A percentile compares a stretch with the other conserved stretches of the same genome.
phyloP scores from a whole-genome alignment of 2,888 invertebrate genomes.

The Notodonta dromedarius region DNA sequence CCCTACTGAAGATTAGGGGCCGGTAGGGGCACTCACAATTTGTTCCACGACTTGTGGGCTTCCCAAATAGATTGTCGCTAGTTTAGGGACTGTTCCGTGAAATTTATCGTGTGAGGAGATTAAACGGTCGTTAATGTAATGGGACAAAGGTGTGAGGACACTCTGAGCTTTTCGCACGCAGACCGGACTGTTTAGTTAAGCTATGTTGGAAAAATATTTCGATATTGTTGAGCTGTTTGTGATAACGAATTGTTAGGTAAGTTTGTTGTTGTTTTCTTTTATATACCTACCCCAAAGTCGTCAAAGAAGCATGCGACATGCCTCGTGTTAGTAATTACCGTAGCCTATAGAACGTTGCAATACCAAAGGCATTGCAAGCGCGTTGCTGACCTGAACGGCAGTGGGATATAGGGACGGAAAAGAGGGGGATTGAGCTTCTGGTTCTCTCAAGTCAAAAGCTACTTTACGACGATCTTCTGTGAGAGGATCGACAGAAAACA shows the following conservation, averaged over 20 bases:
- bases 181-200: background rate
- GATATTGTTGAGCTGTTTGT: background rate
- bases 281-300: no score
- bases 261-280: no score
- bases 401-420: no score
- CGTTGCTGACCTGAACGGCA: no score
- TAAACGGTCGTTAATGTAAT: slow-evolving; percentile 1
- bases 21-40: slow-evolving; percentile 18
- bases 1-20: slow-evolving; percentile 1
- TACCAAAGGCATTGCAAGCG: background rate
- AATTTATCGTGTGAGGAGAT: background rate
- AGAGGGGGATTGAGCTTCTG: background rate
- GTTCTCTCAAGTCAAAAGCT: no score
- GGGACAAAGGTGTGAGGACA: background rate
- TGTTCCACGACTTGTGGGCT: background rate
- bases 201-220: no score
- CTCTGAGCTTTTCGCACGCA: background rate
- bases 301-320: no score
- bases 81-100: slow-evolving; percentile 4
- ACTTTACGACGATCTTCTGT: no score
- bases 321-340: no score
- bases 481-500: no score
- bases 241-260: background rate
- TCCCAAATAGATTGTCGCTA: slow-evolving; percentile 2
- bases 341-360: no score